These are phyloP conservation scores for Temnopleurus reevesii DNA, from an alignment of 53 echinoderm and acorn worm species.

Conservation along the genomic window DNA sequence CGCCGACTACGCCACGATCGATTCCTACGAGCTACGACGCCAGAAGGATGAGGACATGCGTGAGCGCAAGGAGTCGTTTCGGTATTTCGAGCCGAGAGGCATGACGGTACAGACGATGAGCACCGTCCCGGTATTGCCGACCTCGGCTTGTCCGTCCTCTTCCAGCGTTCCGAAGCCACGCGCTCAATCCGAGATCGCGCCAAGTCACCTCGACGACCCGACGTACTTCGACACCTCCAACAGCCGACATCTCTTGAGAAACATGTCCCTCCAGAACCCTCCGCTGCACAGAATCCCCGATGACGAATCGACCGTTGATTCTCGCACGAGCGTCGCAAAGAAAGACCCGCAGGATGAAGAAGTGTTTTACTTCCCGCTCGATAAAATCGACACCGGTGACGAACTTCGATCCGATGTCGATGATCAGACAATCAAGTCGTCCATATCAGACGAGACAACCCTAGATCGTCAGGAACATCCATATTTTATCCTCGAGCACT, in stretches of 20 bases:
- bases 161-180: not conserved
- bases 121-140: not conserved
- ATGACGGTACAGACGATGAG: not conserved
- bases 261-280: not conserved
- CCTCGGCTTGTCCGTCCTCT: not conserved
- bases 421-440: not conserved
- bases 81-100: not conserved
- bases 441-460: not conserved
- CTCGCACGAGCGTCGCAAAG: not conserved
- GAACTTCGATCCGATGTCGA: not conserved
- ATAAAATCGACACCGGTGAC: not conserved
- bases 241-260: constrained; percentile 5
- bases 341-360: not conserved
- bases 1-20: constrained; percentile 27
- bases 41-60: not conserved
- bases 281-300: not conserved
- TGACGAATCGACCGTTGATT: not conserved
- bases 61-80: not conserved
- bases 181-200: not conserved
- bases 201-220: not conserved
- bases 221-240: not conserved
- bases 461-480: not conserved
- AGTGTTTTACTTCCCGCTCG: not conserved
- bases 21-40: not conserved
- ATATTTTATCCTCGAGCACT: not conserved